Evolutionary conservation across 2,113 vertebrate genomes (phyloP).

Genomic region (Panthera uncia): DNA sequence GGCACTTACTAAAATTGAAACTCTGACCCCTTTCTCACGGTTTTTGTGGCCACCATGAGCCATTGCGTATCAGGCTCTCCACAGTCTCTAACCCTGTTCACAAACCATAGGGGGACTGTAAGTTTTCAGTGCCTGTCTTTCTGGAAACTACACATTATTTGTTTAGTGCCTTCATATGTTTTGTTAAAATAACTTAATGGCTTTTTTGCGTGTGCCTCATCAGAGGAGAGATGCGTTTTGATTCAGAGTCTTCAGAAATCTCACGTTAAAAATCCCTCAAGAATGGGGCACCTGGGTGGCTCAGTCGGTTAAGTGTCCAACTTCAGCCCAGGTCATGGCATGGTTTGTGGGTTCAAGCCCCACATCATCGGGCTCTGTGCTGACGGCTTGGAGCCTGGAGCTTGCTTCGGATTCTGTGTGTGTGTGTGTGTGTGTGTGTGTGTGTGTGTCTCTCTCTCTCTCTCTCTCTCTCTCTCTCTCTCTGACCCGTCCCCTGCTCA

Average conservation of each 20-base stretch:
- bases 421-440: too few species aligned
- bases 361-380: too few species aligned
- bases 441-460: too few species aligned
- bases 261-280: neutral
- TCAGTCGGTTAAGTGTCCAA: too few species aligned
- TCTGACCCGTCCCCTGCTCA: too few species aligned
- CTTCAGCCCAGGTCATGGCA: too few species aligned
- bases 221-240: neutral
- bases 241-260: conserved; percentile 32
- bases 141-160: conserved; percentile 13
- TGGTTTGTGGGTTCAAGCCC: too few species aligned
- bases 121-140: neutral
- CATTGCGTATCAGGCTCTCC: neutral
- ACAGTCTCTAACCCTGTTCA: neutral
- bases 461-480: too few species aligned
- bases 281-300: neutral
- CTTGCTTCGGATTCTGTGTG: too few species aligned
- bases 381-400: too few species aligned
- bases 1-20: conserved; percentile 28
- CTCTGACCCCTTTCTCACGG: neutral
- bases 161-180: neutral
- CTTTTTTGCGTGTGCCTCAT: conserved; percentile 36
- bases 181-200: conserved; percentile 49
- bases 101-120: neutral
- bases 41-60: conserved; percentile 38